These are phyloP conservation scores for Paratrypauchen microcephalus DNA, from an alignment of 2,797 vertebrate genomes.

Conservation along the genomic window DNA sequence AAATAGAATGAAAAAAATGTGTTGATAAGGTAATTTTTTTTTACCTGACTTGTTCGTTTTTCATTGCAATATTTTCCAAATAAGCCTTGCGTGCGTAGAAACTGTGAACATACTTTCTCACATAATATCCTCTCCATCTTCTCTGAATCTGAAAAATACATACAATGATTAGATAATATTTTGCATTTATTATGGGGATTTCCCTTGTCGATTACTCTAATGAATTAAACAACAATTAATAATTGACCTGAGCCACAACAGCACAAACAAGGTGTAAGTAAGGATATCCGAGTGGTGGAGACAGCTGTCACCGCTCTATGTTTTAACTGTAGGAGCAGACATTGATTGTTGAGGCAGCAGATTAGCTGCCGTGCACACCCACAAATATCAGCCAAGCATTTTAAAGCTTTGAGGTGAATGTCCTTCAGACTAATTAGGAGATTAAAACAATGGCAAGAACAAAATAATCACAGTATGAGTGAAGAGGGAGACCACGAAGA, in stretches of 20 bases:
- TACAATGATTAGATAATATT: neutral
- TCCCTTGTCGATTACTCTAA: neutral
- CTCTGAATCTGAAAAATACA: conserved; percentile 84
- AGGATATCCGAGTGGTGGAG: conserved; percentile 40
- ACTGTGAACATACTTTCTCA: conserved; percentile 87
- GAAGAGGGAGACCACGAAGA: conserved; percentile 60
- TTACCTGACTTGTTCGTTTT: conserved; percentile 87
- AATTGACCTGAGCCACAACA: neutral
- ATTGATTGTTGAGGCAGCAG: conserved; percentile 56
- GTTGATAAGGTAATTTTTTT: neutral
- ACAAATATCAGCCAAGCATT: conserved; percentile 58
- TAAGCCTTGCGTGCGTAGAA: conserved; percentile 88
- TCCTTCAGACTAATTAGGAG: conserved; percentile 96
- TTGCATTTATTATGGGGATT: neutral
- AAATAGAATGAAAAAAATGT: neutral
- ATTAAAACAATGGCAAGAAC: conserved; percentile 93
- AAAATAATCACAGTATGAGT: conserved; percentile 76
- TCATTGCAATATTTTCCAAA: conserved; percentile 78
- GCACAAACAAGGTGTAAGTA: conserved; percentile 21
- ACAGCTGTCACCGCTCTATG: conserved; percentile 49
- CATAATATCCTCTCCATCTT: conserved; percentile 86
- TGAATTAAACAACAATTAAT: neutral
- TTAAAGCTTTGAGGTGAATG: conserved; percentile 75
- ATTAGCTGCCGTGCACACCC: conserved; percentile 47
- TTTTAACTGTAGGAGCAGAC: conserved; percentile 57